A percentile compares a stretch with the other conserved stretches of the same genome.
Evolutionary conservation across 2,888 invertebrate genomes (phyloP).

Genomic region (Agonopterix arenella): DNA sequence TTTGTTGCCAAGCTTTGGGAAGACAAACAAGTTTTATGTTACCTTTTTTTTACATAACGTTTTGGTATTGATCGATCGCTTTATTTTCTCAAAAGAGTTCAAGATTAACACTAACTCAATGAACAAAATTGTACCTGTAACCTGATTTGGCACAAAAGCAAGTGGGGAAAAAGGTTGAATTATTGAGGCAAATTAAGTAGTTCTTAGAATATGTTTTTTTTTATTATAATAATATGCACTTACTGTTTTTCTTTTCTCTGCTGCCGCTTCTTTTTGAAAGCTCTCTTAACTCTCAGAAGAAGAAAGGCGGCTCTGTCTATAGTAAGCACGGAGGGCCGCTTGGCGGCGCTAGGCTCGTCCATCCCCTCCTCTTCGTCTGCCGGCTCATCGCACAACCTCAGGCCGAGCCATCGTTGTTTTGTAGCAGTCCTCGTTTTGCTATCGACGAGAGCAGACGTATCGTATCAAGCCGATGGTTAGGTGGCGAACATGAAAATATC

Average conservation of each 20-base stretch:
- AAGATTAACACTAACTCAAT: not conserved
- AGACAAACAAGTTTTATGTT: no score
- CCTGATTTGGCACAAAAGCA: no score
- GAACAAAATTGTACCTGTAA: not conserved
- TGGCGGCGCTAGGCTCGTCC: constrained; percentile 65
- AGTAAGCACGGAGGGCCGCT: constrained; percentile 83
- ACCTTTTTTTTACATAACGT: no score
- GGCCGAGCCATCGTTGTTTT: constrained; percentile 72
- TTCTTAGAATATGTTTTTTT: not conserved
- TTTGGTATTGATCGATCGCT: no score
- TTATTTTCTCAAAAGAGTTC: no score
- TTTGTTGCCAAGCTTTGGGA: no score
- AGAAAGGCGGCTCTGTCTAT: constrained; percentile 94
- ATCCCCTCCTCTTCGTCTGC: constrained; percentile 57
- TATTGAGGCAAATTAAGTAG: no score
- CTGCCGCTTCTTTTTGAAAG: constrained; percentile 93
- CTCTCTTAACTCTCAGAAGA: constrained; percentile 90
- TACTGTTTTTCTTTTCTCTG: constrained; percentile 91
- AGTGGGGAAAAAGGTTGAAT: no score
- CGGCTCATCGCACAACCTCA: constrained; percentile 73
- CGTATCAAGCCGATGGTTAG: not conserved
- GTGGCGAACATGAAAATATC: not conserved
- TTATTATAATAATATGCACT: constrained; percentile 47
- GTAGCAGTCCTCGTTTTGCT: constrained; percentile 57
- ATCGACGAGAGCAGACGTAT: constrained; percentile 22